Evolutionary conservation across 2,797 vertebrate genomes (phyloP), one percentile per base, ranked within the genome.

Genomic region (Ctenopoma multispine): DNA sequence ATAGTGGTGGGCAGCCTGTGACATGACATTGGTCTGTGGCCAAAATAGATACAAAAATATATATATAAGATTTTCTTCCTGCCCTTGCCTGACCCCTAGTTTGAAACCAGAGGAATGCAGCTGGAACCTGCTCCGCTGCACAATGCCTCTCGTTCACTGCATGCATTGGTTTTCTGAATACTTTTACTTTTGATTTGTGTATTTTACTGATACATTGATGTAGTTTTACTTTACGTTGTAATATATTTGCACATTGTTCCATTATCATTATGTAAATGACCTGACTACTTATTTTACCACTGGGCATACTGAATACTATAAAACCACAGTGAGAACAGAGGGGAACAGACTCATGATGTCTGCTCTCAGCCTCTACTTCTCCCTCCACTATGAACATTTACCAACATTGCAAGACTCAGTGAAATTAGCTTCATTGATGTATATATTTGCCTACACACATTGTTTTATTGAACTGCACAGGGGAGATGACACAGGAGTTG

Each of bases 321-420:
- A 4, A 44, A 17, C 15, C 34, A 65, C 47, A 57, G 60, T 54
- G 7, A 55, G 23, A 60, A 18, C 60, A 49, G 8, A 65, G 20
- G 0, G 18, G 48, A 80, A 74, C 24, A 43, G 9, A 41, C 57
- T 47, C 3, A 43, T 27, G 29, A 17, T 7, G 44, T n/a, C 0
- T 12, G 15, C 29, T 60, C 56, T 60, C 56, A 38, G 20, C 51
- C 9, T 56, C 4, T 8, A 71, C 63, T 72, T 82, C 80, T 59
- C 53, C 58, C 13, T 68, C 15, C 31, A 48, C 7, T 1, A 18
- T 18, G 15, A 44, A 23, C 27, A 55, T 11, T 15, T 23, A 34
- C 20, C 11, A 50, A 11, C 20, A 8, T 27, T n/a, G 13, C 21
- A 18, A 2, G 27, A 55, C 7, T n/a, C 21, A 23, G 21, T 56